Conservation (phyloP, 2,888 invertebrate species). For the Dendrolimus pini region DNA sequence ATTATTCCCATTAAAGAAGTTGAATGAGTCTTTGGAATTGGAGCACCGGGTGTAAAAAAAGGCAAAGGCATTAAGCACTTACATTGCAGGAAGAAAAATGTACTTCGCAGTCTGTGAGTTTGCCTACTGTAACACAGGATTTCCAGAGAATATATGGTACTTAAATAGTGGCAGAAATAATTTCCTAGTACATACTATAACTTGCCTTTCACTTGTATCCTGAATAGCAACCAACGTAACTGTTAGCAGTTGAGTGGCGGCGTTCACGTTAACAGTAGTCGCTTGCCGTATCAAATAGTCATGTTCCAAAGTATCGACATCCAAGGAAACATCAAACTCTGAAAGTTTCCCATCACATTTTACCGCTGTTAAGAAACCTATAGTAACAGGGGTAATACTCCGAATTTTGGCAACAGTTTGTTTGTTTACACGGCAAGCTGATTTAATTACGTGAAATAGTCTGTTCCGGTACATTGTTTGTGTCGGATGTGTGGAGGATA, state of each 20-base stretch:
- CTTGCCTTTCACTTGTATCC: slow-evolving; percentile 69
- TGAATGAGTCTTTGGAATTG: too few species aligned
- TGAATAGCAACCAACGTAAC: slow-evolving; percentile 72
- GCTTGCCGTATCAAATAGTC: slow-evolving; percentile 73
- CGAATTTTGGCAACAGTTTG: slow-evolving; percentile 29
- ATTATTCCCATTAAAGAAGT: too few species aligned
- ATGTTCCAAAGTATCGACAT: slow-evolving; percentile 56
- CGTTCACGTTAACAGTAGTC: slow-evolving; percentile 69
- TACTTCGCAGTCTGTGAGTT: too few species aligned
- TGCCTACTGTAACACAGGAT: too few species aligned
- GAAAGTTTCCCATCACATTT: slow-evolving; percentile 40
- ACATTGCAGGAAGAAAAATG: too few species aligned
- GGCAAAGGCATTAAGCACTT: too few species aligned
- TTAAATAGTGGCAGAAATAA: too few species aligned
- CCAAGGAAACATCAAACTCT: slow-evolving; percentile 30
- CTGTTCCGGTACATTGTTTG: slow-evolving; percentile 44
- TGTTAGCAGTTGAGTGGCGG: slow-evolving; percentile 72
- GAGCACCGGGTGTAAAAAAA: too few species aligned
- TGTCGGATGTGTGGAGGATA: too few species aligned
- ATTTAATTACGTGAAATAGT: slow-evolving; percentile 35
- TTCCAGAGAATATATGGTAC: too few species aligned
- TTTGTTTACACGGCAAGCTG: slow-evolving; percentile 25
- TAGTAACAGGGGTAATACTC: slow-evolving; percentile 36
- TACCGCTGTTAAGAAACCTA: slow-evolving; percentile 41
- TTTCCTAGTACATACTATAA: background rate